Evolutionary conservation across 2,888 invertebrate species (phyloP).

Genomic region (Trachelus tabidus): DNA sequence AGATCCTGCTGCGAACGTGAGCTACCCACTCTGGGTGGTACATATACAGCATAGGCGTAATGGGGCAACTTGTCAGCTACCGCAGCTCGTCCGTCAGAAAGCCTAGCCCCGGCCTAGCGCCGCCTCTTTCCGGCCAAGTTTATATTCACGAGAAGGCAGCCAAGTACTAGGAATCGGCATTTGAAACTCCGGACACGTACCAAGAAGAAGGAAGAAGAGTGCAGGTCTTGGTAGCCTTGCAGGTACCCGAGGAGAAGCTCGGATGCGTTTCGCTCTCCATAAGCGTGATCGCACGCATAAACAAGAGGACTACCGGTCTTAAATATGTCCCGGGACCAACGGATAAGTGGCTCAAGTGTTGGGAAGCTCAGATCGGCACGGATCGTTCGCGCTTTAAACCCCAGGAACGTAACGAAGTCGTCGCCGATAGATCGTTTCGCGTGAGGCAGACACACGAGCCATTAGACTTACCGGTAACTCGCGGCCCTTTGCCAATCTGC

Average conservation of each 20-base stretch:
- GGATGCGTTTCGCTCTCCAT: slow-evolving; percentile 36
- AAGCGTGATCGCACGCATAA: slow-evolving; percentile 46
- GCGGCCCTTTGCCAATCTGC: neutral
- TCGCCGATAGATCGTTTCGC: neutral
- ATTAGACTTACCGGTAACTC: neutral
- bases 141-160: slow-evolving; percentile 33
- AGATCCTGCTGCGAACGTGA: slow-evolving; percentile 53
- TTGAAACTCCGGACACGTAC: slow-evolving; percentile 55
- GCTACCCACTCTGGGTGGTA: slow-evolving; percentile 55
- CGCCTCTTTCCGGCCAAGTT: slow-evolving; percentile 27
- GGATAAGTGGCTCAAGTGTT: slow-evolving; percentile 34
- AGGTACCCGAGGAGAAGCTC: slow-evolving; percentile 13
- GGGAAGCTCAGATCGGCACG: slow-evolving; percentile 21
- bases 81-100: slow-evolving; percentile 55
- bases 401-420: neutral
- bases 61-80: slow-evolving; percentile 61
- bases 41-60: slow-evolving; percentile 53
- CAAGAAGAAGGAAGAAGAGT: slow-evolving; percentile 2
- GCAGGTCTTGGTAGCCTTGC: neutral
- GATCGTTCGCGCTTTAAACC: neutral
- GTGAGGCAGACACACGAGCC: neutral
- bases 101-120: slow-evolving; percentile 22
- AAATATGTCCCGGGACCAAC: slow-evolving; percentile 43
- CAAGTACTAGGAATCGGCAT: slow-evolving; percentile 48
- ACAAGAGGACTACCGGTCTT: slow-evolving; percentile 55